Base-by-base conservation (phyloP, 2,113 vertebrate genomes). In the Salvelinus fontinalis region DNA sequence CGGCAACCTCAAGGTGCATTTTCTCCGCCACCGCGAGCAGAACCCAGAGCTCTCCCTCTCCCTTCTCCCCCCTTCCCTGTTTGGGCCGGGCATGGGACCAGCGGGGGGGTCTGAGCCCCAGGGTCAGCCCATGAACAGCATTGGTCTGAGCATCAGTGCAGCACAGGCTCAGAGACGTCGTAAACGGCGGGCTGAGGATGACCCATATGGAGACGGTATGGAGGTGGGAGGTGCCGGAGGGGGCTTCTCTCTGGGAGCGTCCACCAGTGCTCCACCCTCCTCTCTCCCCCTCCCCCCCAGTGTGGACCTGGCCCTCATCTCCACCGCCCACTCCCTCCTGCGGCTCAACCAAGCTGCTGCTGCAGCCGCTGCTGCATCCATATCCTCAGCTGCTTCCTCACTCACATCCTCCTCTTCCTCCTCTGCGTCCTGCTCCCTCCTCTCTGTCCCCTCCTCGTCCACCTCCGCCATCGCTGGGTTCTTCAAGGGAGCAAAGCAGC, bases 1-100 rank as follows among this genome's bases (percentile, higher is more conserved):
- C 0, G 97, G 97, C 24, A 98, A 98, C 87, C 93, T 97, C 16
- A 98, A 98, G 84, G 96, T 97, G 6, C 97, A 98, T 75, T 97
- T 97, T 79, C 93, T 97, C 60, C 94, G 96, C 2, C 97, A 98
- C 74, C 93, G 95, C 1, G 96, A 97, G 78, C 96, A 96, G 81
- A 96, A 96, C 76, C 97, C 96, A 0, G 96, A 97, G 20, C 94
- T 97, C 29, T 96, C 96, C 22, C 96, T 98, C 86, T 97, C 96
- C 67, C 95, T 96, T 18, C 93, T 97, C 67, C 96, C 96, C n/a
- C 92, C 93, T 12, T 94, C 93, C 75, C 83, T 94, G 67, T 94
- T 88, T 80, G 91, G 91, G 24, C 77, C 91, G 31, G 83, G 14
- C 67, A 68, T 68, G 67, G 67, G 90, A 1, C 84, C 83, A 22